Evolutionary conservation across 2,797 vertebrate species (phyloP), one percentile per base, ranked within the genome.

Genomic region (Florisuga fusca): DNA sequence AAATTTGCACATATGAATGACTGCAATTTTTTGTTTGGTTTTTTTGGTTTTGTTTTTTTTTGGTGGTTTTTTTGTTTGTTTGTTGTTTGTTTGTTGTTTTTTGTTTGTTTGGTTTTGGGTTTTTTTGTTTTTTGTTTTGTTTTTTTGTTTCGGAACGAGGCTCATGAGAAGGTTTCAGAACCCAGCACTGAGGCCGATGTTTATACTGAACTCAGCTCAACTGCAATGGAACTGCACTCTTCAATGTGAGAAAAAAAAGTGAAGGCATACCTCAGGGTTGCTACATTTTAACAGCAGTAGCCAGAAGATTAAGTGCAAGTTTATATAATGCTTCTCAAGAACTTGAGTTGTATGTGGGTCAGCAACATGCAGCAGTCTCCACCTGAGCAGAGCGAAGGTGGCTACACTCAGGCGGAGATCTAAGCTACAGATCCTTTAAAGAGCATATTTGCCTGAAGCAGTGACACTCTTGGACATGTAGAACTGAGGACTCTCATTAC

Each of bases 231-330:
- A 67, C 34, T 31, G 36, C 57, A 86, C 69, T 15, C 46, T 29
- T 78, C 0, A 0, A 26, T 33, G 59, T 23, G 16, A 55, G 54
- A 38, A 68, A 71, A 41, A 31, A 25, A 88, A 88, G 34, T 12
- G 54, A 41, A 64, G 62, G 38, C 38, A 21, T 48, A 61, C 22
- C 45, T 55, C 41, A 41, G 48, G 36, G 33, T 22, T 88, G 57
- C 76, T 77, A 14, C 69, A 84, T 85, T 88, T 75, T 81, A 87
- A 74, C n/a, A 54, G 82, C 87, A 87, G 87, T 82, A 91, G 45
- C 36, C 50, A 75, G 82, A 89, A 86, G 79, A 26, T 50, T 34
- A 84, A 84, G 61, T 62, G 68, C 82, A 72, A 62, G 51, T 79
- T 36, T 71, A 29, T 41, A 45, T 48, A 84, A 80, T 50, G n/a